Percentiles rank a stretch among this genome's conserved stretches.
phyloP scores from a whole-genome alignment of 1,140 invertebrate genomes.

The Patella vulgata region DNA sequence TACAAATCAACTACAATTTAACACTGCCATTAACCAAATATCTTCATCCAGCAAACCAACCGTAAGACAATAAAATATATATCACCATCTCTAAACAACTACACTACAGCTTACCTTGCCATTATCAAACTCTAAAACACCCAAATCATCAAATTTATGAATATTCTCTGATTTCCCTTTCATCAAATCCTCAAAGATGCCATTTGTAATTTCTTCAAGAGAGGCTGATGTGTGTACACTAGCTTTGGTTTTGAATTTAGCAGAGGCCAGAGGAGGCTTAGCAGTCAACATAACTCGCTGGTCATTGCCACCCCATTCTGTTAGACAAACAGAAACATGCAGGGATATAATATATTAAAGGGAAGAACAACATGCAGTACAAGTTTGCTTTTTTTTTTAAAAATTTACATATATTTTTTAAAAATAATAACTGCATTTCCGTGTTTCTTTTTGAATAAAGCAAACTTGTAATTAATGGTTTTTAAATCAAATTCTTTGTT shows the following conservation, averaged over 20 bases:
- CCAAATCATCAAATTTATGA: slow-evolving; percentile 66
- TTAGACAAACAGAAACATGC: slow-evolving; percentile 19
- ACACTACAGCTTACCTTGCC: slow-evolving; percentile 42
- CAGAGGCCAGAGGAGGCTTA: neutral
- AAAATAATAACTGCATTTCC: too few relatives aligned
- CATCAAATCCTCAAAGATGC: slow-evolving; percentile 85
- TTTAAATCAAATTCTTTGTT: too few relatives aligned
- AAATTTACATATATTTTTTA: too few relatives aligned
- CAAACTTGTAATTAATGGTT: too few relatives aligned
- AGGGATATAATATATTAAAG: slow-evolving; percentile 3
- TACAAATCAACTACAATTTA: too few relatives aligned
- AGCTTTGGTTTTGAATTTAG: too few relatives aligned
- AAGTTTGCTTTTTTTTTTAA: too few relatives aligned
- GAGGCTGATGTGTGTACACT: slow-evolving; percentile 20
- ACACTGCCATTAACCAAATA: too few relatives aligned
- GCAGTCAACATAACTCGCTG: neutral
- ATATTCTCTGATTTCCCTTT: slow-evolving; percentile 73
- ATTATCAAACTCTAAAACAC: slow-evolving; percentile 60
- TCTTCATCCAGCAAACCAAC: too few relatives aligned
- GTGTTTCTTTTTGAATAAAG: too few relatives aligned
- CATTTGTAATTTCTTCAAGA: slow-evolving; percentile 84
- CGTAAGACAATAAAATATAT: too few relatives aligned
- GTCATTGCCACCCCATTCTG: slow-evolving; percentile 21
- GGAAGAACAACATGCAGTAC: neutral
- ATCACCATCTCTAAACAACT: too few relatives aligned